Base-by-base conservation (phyloP, 2,797 vertebrate species). In the Diglossa cyanea region DNA sequence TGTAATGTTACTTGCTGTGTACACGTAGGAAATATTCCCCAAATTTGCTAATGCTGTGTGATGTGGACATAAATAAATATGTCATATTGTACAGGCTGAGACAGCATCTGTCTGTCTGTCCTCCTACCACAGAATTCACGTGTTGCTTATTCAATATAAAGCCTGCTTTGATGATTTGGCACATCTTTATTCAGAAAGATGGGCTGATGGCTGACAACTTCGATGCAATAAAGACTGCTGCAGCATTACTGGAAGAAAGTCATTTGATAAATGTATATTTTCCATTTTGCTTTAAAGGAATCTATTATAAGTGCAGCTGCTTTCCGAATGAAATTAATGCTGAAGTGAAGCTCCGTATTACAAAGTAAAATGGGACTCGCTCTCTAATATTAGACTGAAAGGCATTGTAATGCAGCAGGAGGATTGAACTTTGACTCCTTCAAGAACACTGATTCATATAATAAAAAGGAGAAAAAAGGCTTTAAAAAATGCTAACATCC, bases 251-350 rank as follows among this genome's bases (percentile, higher is more conserved):
- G 94, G 97, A 95, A 97, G 94, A 97, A 97, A 97, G 96, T 97
- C 93, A 96, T 97, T 97, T 97, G 96, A 97, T 97, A 97, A 98
- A 98, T 97, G 97, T 96, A 91, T 98, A 95, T 97, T 98, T 97
- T 95, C 95, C 95, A 97, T 97, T 98, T 97, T 97, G 93, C 94
- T 97, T 97, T 97, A 98, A 98, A 97, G 94, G 96, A 97, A 97
- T 95, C 96, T 97, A 97, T 98, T 97, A 96, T 97, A 96, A 97
- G 96, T 93, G 96, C 96, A 98, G 97, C 97, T 97, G 94, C 97
- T 97, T 97, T 97, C 93, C 33, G 73, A 97, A 97, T 91, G 93
- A 96, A 97, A 97, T 97, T 98, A 98, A 98, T 97, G 95, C 94
- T 1, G 63, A 96, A 97, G 95, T 88, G 94, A 97, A 97, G 94